phyloP scores from a whole-genome alignment of 2,797 vertebrate genomes.

The Austrolebias charrua region DNA sequence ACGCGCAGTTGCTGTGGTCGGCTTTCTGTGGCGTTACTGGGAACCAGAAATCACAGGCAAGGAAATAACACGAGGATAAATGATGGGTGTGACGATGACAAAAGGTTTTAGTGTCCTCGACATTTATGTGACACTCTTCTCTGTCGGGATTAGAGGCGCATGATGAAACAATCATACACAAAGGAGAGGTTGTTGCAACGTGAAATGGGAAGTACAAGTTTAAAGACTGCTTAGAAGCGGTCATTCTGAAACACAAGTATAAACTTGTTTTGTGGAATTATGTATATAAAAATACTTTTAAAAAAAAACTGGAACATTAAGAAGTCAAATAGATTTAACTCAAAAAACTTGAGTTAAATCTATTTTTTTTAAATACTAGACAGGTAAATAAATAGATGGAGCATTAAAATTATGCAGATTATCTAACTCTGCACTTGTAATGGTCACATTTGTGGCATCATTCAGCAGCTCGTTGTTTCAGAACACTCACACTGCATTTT shows the following conservation, averaged over 20 bases:
- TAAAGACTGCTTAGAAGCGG: not conserved
- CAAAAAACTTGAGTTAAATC: no score
- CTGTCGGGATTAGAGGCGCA: slow-evolving; percentile 33
- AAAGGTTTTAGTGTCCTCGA: slow-evolving; percentile 45
- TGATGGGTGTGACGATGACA: slow-evolving; percentile 41
- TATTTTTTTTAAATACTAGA: no score
- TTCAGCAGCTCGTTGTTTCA: slow-evolving; percentile 32
- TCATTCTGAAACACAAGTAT: no score
- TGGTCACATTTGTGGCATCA: slow-evolving; percentile 32
- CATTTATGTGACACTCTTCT: slow-evolving; percentile 35
- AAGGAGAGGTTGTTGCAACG: slow-evolving; percentile 6
- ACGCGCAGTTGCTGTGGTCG: slow-evolving; percentile 48
- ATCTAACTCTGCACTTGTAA: no score
- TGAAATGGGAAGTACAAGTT: slow-evolving; percentile 2
- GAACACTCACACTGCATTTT: slow-evolving; percentile 19
- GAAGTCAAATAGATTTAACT: no score
- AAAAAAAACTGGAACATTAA: not conserved
- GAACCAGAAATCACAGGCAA: slow-evolving; percentile 51
- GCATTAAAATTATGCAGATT: not conserved
- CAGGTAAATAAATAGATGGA: slow-evolving; percentile 1
- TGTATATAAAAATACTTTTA: no score
- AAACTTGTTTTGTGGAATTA: no score
- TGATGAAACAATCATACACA: slow-evolving; percentile 14
- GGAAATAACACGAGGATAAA: slow-evolving; percentile 63
- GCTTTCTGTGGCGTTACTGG: slow-evolving; percentile 52